Conservation (phyloP, 2,888 invertebrate species). For the Euplagia quadripunctaria region DNA sequence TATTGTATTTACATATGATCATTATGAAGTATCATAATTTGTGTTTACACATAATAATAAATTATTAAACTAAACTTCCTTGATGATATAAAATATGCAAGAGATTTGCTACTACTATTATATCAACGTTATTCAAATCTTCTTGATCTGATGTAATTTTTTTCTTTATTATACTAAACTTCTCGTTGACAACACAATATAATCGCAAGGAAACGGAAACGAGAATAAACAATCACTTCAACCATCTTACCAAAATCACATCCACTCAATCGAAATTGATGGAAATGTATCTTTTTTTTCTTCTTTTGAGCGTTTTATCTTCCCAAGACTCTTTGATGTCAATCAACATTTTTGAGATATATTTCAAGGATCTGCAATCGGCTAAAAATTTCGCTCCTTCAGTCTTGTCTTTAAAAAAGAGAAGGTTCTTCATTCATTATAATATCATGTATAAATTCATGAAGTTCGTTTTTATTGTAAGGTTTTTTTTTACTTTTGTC, state of each 20-base stretch:
- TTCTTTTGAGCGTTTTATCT: conserved; percentile 45
- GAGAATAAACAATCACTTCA: conserved; percentile 48
- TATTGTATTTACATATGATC: not conserved
- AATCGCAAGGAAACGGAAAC: conserved; percentile 29
- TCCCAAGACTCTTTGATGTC: conserved; percentile 43
- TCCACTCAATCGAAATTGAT: conserved; percentile 54
- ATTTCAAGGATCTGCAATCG: conserved; percentile 16
- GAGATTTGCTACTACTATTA: too few relatives aligned
- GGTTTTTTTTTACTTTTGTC: not conserved
- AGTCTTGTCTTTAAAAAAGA: not conserved
- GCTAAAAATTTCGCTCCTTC: not conserved
- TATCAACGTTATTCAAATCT: not conserved
- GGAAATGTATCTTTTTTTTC: conserved; percentile 47
- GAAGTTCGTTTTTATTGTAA: not conserved
- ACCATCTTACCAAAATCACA: conserved; percentile 45
- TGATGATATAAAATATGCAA: not conserved
- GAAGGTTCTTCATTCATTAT: not conserved
- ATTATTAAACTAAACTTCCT: too few relatives aligned
- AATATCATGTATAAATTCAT: not conserved
- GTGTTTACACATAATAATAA: too few relatives aligned
- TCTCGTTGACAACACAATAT: conserved; percentile 14
- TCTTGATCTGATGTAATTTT: not conserved
- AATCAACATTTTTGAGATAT: conserved; percentile 21
- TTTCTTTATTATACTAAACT: not conserved
- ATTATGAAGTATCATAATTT: too few relatives aligned